Base-by-base conservation (phyloP, 2,113 vertebrate genomes). In the Mesitornis unicolor region DNA sequence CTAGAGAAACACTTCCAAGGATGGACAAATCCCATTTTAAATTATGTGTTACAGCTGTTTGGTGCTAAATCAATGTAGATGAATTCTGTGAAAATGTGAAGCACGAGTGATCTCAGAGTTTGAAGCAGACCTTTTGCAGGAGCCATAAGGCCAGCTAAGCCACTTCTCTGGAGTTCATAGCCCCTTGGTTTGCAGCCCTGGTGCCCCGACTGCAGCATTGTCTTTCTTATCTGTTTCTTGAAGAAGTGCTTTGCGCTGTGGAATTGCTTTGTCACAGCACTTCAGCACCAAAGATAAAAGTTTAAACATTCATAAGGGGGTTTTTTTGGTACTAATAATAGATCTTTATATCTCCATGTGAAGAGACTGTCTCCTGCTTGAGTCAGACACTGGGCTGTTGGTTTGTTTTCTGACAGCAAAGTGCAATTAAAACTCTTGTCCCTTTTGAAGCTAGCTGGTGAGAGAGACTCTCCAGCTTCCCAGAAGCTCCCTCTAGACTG, bases 101-200 rank as follows among this genome's bases (percentile, higher is more conserved):
- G 25, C 19, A n/a, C 0, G 8, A 31, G 16, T 50, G 50, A 29
- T 51, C 5, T 25, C 9, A 22, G 13, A 56, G 47, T 33, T 81
- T 76, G 53, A 43, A 54, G 31, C 51, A 77, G 42, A 35, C 3
- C 8, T 22, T 83, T 69, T 82, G 40, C 40, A 73, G 54, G 70
- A 65, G 13, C 10, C 25, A 53, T 60, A 0, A 65, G 20, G 24
- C 83, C 47, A 20, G 35, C 54, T 54, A 1, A 47, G 60, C 19
- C 33, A 36, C 45, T 13, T 78, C 57, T 48, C 4, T 6, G 12
- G 64, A 59, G 47, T 31, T 35, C 33, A 2, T 4, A 80, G 65
- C 9, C 26, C 43, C n/a, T 40, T 0, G 0, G 40, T 19, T 85
- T 64, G 20, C 0, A 1, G 43, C 6, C 57, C 28, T 1, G 0